These are phyloP conservation scores for Drosophila pullipes DNA, from an alignment of 2,888 invertebrate genomes.

Conservation along the genomic window DNA sequence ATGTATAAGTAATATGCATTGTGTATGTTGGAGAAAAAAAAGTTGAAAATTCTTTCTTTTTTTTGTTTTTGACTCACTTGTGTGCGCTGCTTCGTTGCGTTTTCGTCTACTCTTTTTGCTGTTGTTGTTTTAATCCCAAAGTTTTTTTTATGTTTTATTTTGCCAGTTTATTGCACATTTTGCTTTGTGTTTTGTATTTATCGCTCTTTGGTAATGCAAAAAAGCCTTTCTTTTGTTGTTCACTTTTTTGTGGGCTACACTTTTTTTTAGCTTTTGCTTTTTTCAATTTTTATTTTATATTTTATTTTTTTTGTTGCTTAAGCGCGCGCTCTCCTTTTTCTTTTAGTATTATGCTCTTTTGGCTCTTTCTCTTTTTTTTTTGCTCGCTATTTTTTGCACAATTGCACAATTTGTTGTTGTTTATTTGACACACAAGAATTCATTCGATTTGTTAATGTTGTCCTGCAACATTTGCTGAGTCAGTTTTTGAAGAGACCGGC, in stretches of 20 bases:
- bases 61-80: slow-evolving; percentile 68
- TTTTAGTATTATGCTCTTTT: slow-evolving; percentile 9
- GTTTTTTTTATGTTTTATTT: slow-evolving; percentile 30
- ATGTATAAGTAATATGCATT: slow-evolving; percentile 17
- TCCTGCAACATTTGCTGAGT: slow-evolving; percentile 65
- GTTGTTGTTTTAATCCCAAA: slow-evolving; percentile 37
- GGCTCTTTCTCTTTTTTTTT: slow-evolving; percentile 14
- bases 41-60: slow-evolving; percentile 43
- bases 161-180: slow-evolving; percentile 73
- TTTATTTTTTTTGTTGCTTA: not conserved
- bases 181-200: slow-evolving; percentile 30
- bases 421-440: slow-evolving; percentile 40
- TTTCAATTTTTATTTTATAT: not conserved
- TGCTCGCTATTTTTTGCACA: slow-evolving; percentile 47
- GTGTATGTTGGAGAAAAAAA: slow-evolving; percentile 62
- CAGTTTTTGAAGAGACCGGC: slow-evolving; percentile 24
- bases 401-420: slow-evolving; percentile 64
- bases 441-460: slow-evolving; percentile 33
- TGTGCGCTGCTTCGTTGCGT: slow-evolving; percentile 65
- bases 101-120: slow-evolving; percentile 23
- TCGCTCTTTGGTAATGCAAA: slow-evolving; percentile 29
- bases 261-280: slow-evolving; percentile 23
- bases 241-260: slow-evolving; percentile 54
- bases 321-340: slow-evolving; percentile 18
- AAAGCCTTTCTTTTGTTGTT: slow-evolving; percentile 25